Base-by-base conservation (phyloP, 2,797 vertebrate genomes). In the Threskiornis aethiopicus region DNA sequence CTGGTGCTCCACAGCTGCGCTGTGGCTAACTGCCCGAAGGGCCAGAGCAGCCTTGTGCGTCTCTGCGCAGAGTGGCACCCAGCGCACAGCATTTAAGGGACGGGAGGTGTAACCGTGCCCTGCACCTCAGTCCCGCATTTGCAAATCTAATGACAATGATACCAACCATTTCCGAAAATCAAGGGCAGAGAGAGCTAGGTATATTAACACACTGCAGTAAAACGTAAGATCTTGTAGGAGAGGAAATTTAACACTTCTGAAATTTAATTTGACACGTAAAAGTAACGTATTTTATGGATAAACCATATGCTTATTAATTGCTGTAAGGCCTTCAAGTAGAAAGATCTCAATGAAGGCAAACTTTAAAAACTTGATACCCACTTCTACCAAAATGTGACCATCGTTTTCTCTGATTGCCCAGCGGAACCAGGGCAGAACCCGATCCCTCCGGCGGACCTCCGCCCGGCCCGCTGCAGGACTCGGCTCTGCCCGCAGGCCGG, bases 371-470 rank as follows among this genome's bases (percentile, higher is more conserved):
- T 3, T 5, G 25, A 25, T 15, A 29, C 7, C 33, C 6, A 4
- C 4, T 44, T 61, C 28, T 16, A 21, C 22, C 47, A 35, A 41
- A 81, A 42, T 0, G 10, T 35, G 80, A 65, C 42, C 41, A 8
- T 6, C 16, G 21, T 37, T 69, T 61, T 65, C 11, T 19, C 51
- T 28, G 16, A 5, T 29, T 61, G 85, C 59, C 16, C 39, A 66
- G 66, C 20, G 37, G 16, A 61, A 37, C 13, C 5, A 1, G 8
- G 22, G 14, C 44, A 79, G 54, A 67, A 47, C 16, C 11, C 1
- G 46, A 51, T 10, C 25, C 28, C 31, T 13, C 0, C 1, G 0
- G 24, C 14, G 28, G 21, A 31, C 7, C 66, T 59, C 6, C 2
- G n/a, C 42, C 2, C 5, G 58, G 70, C 20, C 44, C 11, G 57